Conservation (phyloP, 1,140 invertebrate genomes). For the Paralvinella palmiformis region DNA sequence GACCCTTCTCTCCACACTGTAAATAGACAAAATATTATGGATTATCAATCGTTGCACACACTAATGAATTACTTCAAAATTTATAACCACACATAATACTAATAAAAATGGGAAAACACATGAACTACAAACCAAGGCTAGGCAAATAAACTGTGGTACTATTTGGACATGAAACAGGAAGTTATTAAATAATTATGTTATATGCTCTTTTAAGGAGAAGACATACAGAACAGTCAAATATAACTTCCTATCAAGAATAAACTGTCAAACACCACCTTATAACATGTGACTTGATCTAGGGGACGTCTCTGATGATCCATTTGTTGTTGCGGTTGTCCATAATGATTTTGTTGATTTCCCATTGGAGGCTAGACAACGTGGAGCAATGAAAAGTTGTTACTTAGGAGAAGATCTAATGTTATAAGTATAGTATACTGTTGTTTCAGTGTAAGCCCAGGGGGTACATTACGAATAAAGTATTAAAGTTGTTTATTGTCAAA, state of each 20-base stretch:
- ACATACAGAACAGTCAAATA: neutral
- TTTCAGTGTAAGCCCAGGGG: too few relatives aligned
- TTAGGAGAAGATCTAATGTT: too few relatives aligned
- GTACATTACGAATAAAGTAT: too few relatives aligned
- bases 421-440: too few relatives aligned
- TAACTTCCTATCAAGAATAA: neutral
- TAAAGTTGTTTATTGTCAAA: too few relatives aligned
- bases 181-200: neutral
- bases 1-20: constrained; percentile 93
- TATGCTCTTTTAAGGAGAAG: neutral
- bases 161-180: neutral
- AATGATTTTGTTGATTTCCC: neutral
- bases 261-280: constrained; percentile 58
- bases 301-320: constrained; percentile 49
- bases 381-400: too few relatives aligned
- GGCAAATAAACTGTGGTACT: neutral
- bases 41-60: neutral
- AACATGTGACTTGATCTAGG: constrained; percentile 90
- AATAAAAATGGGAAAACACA: neutral
- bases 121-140: neutral
- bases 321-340: neutral
- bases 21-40: constrained; percentile 33
- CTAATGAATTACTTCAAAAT: neutral
- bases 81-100: neutral
- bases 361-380: too few relatives aligned